Evolutionary conservation across 1,140 invertebrate genomes (phyloP).

Genomic region (Thaumetopoea pityocampa): DNA sequence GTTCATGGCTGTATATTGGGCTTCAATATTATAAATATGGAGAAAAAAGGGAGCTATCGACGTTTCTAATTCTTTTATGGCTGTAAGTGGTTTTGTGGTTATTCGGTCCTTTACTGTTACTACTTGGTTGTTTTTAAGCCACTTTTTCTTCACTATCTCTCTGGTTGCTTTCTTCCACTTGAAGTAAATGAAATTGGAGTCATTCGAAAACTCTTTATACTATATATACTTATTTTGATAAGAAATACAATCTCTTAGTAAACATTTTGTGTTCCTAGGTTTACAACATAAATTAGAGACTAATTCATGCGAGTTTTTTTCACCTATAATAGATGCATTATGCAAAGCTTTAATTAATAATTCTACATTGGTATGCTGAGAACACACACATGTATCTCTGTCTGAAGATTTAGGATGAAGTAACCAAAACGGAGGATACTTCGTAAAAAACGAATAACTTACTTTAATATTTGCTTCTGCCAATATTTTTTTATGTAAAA

Average conservation of each 20-base stretch:
- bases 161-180: conserved; percentile 3
- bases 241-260: background rate
- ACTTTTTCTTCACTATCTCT: conserved; percentile 9
- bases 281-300: background rate
- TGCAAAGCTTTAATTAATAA: conserved; percentile 10
- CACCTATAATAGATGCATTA: background rate
- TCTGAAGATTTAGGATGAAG: conserved; percentile 7
- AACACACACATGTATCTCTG: conserved; percentile 22
- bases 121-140: too few species aligned
- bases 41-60: conserved; percentile 10
- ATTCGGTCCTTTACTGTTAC: too few species aligned
- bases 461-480: conserved; percentile 7
- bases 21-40: conserved; percentile 13
- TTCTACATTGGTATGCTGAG: conserved; percentile 19
- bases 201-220: conserved; percentile 4
- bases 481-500: conserved; percentile 22
- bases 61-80: conserved; percentile 12
- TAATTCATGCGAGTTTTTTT: background rate
- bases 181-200: background rate
- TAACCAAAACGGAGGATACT: conserved; percentile 19
- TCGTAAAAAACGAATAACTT: conserved; percentile 17
- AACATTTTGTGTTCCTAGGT: background rate
- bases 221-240: background rate
- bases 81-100: too few species aligned
- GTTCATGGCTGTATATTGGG: conserved; percentile 16